A percentile compares a stretch with the other conserved stretches of the same genome.
Evolutionary conservation across 2,888 invertebrate species (phyloP).

Genomic region (Caenorhabditis sp.): DNA sequence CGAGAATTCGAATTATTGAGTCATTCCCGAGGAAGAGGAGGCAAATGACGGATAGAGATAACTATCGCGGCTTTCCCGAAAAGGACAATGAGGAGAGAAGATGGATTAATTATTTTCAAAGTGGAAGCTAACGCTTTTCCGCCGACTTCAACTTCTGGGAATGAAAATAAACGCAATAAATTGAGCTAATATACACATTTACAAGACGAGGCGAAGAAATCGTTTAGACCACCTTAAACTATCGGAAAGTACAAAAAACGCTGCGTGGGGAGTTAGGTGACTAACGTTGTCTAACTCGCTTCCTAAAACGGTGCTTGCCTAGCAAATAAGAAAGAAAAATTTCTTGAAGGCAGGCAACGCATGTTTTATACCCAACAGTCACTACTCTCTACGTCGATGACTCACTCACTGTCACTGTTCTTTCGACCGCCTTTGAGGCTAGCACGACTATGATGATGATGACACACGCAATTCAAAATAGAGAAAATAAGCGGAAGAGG

Average conservation of each 20-base stretch:
- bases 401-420: constrained; percentile 29
- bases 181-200: constrained; percentile 1
- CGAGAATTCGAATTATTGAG: constrained; percentile 37
- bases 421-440: constrained; percentile 12
- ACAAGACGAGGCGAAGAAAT: neutral
- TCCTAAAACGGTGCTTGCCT: constrained; percentile 26
- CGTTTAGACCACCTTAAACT: neutral
- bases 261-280: neutral
- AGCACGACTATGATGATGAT: constrained; percentile 9
- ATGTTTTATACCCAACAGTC: constrained; percentile 41
- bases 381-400: constrained; percentile 10
- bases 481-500: constrained; percentile 10
- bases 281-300: constrained; percentile 11
- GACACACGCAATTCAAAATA: constrained; percentile 12
- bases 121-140: neutral
- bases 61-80: constrained; percentile 47
- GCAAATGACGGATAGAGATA: constrained; percentile 30
- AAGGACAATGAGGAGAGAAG: constrained; percentile 35
- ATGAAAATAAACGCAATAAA: neutral
- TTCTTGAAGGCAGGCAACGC: constrained; percentile 20
- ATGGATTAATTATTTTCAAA: constrained; percentile 49
- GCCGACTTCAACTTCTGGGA: constrained; percentile 3
- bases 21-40: constrained; percentile 2
- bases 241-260: neutral
- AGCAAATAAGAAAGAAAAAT: constrained; percentile 23